Percentiles rank a stretch among this genome's conserved stretches.
Evolutionary conservation across 2,888 invertebrate species (phyloP).

Genomic region (Drosophila neotestacea): DNA sequence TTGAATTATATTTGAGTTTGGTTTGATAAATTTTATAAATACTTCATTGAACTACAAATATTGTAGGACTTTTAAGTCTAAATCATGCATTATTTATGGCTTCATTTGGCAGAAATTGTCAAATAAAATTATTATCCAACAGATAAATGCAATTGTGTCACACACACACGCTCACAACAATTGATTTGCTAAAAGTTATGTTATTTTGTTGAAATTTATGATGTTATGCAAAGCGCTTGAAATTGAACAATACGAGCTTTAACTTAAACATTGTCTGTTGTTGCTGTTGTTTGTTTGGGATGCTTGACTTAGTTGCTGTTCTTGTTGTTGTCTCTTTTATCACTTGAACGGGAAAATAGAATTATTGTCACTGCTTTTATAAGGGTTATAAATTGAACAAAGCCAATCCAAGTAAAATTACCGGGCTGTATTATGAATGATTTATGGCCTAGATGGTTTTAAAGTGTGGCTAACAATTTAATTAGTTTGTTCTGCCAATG

Average conservation of each 20-base stretch:
- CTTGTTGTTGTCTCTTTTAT: slow-evolving; percentile 48
- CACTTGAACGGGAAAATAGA: slow-evolving; percentile 64
- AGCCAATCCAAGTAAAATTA: slow-evolving; percentile 60
- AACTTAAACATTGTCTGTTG: slow-evolving; percentile 34
- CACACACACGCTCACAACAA: slow-evolving; percentile 28
- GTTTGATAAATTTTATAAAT: not conserved
- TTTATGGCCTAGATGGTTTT: slow-evolving; percentile 65
- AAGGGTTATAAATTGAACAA: slow-evolving; percentile 62
- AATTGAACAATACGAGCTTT: slow-evolving; percentile 4
- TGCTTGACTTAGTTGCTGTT: not conserved
- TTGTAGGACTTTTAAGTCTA: slow-evolving; percentile 8
- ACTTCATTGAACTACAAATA: slow-evolving; percentile 5
- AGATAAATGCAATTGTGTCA: slow-evolving; percentile 42
- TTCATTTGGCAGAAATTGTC: slow-evolving; percentile 24
- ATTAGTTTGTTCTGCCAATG: slow-evolving; percentile 68
- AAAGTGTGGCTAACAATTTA: slow-evolving; percentile 73
- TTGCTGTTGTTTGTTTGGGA: slow-evolving; percentile 2
- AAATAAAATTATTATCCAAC: slow-evolving; percentile 39
- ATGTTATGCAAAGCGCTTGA: slow-evolving; percentile 24
- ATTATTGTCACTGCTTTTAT: slow-evolving; percentile 73
- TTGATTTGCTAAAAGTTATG: slow-evolving; percentile 48
- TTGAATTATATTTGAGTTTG: slow-evolving; percentile 16
- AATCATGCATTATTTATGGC: slow-evolving; percentile 37
- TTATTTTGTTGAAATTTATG: slow-evolving; percentile 56
- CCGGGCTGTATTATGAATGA: slow-evolving; percentile 59